Evolutionary conservation across 2,113 vertebrate species (phyloP).

Genomic region (Melanerpes aurifrons): DNA sequence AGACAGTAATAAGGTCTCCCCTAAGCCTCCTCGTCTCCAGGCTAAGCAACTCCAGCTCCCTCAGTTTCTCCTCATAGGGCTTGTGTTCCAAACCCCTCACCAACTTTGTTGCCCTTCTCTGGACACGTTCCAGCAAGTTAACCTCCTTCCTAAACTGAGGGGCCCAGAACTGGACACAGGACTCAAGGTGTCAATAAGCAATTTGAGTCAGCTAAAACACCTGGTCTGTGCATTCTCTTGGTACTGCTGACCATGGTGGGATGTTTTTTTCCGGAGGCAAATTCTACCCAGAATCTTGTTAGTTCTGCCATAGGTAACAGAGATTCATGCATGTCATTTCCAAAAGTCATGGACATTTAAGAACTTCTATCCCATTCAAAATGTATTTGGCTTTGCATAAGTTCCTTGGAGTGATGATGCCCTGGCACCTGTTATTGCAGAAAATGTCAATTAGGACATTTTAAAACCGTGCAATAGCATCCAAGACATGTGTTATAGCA

Average conservation of each 20-base stretch:
- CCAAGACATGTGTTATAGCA: background rate
- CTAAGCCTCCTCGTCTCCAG: too few relatives aligned
- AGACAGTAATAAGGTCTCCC: too few relatives aligned
- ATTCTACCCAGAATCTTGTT: background rate
- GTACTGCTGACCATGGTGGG: too few relatives aligned
- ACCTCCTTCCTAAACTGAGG: too few relatives aligned
- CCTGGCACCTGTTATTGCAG: background rate
- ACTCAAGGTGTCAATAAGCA: background rate
- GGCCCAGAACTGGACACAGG: too few relatives aligned
- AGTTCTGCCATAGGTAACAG: background rate
- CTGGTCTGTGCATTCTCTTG: background rate
- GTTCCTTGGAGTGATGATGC: background rate
- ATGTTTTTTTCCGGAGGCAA: background rate
- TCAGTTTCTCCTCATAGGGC: too few relatives aligned
- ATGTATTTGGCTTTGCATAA: background rate
- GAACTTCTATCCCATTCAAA: background rate
- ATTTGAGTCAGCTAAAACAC: background rate
- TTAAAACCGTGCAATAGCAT: background rate
- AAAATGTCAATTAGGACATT: background rate
- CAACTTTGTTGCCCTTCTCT: too few relatives aligned
- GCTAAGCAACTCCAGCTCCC: too few relatives aligned
- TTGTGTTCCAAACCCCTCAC: too few relatives aligned
- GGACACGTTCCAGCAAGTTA: too few relatives aligned
- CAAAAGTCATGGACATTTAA: background rate
- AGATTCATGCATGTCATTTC: background rate